phyloP scores from a whole-genome alignment of 2,797 vertebrate species.

The Sparus aurata region DNA sequence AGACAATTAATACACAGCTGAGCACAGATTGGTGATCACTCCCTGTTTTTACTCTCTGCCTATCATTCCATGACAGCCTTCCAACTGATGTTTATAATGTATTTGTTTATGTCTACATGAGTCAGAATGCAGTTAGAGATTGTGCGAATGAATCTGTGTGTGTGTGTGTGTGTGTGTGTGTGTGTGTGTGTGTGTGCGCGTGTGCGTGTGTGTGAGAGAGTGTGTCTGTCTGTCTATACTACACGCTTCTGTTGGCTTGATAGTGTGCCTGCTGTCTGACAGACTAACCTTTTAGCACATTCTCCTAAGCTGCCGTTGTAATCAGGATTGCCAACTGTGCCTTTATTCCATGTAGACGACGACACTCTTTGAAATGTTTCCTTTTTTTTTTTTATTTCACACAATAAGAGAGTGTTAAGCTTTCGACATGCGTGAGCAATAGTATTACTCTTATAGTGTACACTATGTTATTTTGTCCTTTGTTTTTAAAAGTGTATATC shows the following conservation, averaged over 20 bases:
- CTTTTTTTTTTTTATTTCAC: constrained; percentile 39
- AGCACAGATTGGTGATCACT: constrained; percentile 30
- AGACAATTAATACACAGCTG: constrained; percentile 5
- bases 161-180: constrained; percentile 14
- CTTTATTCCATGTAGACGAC: constrained; percentile 76
- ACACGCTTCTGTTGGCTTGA: constrained; percentile 55
- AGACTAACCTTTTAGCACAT: constrained; percentile 56
- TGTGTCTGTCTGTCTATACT: constrained; percentile 16
- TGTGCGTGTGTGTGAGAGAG: constrained; percentile 12
- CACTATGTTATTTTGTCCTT: constrained; percentile 42
- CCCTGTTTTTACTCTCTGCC: constrained; percentile 60
- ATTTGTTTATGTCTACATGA: constrained; percentile 35
- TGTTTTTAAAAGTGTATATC: constrained; percentile 48
- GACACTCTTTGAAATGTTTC: constrained; percentile 58
- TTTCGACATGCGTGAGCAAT: constrained; percentile 73
- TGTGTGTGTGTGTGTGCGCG: constrained; percentile 10
- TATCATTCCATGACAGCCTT: constrained; percentile 76
- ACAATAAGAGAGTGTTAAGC: constrained; percentile 62
- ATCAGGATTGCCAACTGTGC: constrained; percentile 85
- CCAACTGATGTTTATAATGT: constrained; percentile 46
- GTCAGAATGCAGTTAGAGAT: constrained; percentile 37
- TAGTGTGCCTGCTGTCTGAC: constrained; percentile 59
- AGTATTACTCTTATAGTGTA: constrained; percentile 75
- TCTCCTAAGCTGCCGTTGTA: constrained; percentile 69
- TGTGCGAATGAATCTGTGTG: constrained; percentile 4